These are phyloP conservation scores for Hassar affinis DNA, from an alignment of 2,113 vertebrate species.

Conservation along the genomic window DNA sequence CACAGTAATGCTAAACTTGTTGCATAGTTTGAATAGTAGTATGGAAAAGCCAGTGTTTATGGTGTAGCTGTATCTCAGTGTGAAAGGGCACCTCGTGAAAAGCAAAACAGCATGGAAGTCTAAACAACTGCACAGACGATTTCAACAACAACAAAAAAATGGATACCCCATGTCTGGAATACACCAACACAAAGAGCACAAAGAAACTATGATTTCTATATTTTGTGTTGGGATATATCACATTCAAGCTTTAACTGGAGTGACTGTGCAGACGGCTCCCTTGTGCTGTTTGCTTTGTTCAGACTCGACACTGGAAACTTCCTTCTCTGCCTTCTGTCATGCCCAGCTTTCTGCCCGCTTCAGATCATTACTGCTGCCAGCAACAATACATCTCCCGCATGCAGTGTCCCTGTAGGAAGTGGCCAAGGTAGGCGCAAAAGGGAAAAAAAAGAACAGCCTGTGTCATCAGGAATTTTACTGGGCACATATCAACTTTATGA, in stretches of 20 bases:
- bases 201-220: slow-evolving; percentile 2
- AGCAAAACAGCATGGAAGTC: neutral
- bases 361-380: slow-evolving; percentile 49
- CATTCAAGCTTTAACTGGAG: neutral
- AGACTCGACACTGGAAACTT: neutral
- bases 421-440: slow-evolving; percentile 9
- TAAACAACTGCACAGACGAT: neutral
- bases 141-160: neutral
- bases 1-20: neutral
- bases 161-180: neutral
- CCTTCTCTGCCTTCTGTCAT: slow-evolving; percentile 37
- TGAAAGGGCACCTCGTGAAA: neutral
- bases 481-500: slow-evolving; percentile 41
- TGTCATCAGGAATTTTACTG: slow-evolving; percentile 51
- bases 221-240: neutral
- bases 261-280: neutral
- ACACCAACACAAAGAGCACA: neutral
- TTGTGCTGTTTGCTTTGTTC: slow-evolving; percentile 25
- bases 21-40: neutral
- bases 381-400: slow-evolving; percentile 44
- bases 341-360: slow-evolving; percentile 30
- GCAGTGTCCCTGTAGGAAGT: slow-evolving; percentile 31
- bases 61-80: neutral
- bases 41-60: neutral
- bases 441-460: slow-evolving; percentile 8